Base-by-base conservation (phyloP, 2,113 vertebrate genomes). In the Gymnocephalus cernua region DNA sequence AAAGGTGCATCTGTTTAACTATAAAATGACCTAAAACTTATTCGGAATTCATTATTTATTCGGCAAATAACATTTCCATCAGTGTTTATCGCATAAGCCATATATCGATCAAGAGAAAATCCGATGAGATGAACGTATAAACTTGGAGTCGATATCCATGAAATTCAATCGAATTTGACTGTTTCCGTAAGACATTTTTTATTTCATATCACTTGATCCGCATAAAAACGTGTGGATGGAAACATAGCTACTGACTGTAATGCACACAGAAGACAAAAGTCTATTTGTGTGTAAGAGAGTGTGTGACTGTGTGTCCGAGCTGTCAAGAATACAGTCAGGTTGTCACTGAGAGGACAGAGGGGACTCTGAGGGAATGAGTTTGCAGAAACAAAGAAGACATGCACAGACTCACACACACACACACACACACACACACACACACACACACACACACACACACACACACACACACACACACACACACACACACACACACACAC, bases 281-380 rank as follows among this genome's bases (percentile, higher is more conserved):
- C 4, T 0, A 4, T 68, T 4, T 58, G 10, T 64, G 35, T 74
- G 62, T 58, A 25, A 27, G 14, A n/a, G 27, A 12, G 38, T 18
- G 66, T 21, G 25, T n/a, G 50, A 1, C 27, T 23, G 63, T 70
- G 72, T 71, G 47, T 65, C 48, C 11, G 21, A 77, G 74, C 85
- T 87, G 80, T 90, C 74, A 32, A 68, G 73, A 84, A 64, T 66
- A 80, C 79, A 77, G 77, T 88, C 72, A 79, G 77, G 83, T 70
- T 88, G 86, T 85, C 87, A 89, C 50, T 54, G 87, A 74, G 71
- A 88, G 85, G 89, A 90, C 85, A 80, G 68, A 76, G 23, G 12
- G 59, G 82, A 83, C 89, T 85, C 89, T 68, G 44, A 83, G 89
- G 84, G 54, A 80, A 84, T 87, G 86, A 87, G 85, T 80, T 87